A percentile compares a stretch with the other conserved stretches of the same genome.
These are phyloP conservation scores for Rhagoletis pomonella DNA, from an alignment of 1,140 invertebrate genomes.

Conservation along the genomic window DNA sequence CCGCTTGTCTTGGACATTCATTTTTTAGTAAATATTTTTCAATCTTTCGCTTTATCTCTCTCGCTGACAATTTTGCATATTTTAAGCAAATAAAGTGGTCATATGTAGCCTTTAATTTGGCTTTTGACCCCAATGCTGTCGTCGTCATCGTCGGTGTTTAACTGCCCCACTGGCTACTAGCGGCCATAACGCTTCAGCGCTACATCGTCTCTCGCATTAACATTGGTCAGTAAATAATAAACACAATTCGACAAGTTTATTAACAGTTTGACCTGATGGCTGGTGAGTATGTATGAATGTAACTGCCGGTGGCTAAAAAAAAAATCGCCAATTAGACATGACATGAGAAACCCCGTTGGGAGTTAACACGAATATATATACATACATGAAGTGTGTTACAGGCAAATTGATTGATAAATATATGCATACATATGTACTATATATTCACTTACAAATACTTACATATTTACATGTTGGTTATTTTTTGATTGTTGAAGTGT, in stretches of 20 bases:
- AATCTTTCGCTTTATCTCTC: not conserved
- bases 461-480: too few relatives aligned
- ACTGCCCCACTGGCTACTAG: not conserved
- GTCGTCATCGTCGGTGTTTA: not conserved
- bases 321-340: constrained; percentile 2
- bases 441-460: too few relatives aligned
- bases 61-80: not conserved
- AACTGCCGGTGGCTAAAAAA: not conserved
- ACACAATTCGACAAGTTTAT: constrained; percentile 41
- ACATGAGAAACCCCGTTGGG: constrained; percentile 1
- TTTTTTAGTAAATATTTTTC: not conserved
- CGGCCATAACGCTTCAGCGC: not conserved
- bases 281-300: not conserved
- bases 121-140: constrained; percentile 1
- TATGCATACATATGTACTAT: too few relatives aligned
- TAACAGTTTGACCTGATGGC: constrained; percentile 2
- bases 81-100: constrained; percentile 37
- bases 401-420: too few relatives aligned
- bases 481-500: too few relatives aligned
- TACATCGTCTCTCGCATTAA: not conserved
- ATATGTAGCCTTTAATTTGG: not conserved
- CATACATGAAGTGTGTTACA: too few relatives aligned
- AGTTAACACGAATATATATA: not conserved
- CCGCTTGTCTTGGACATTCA: not conserved
- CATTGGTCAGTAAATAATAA: not conserved